Evolutionary conservation across 2,888 invertebrate species (phyloP).

Genomic region (Hyposoter didymator): DNA sequence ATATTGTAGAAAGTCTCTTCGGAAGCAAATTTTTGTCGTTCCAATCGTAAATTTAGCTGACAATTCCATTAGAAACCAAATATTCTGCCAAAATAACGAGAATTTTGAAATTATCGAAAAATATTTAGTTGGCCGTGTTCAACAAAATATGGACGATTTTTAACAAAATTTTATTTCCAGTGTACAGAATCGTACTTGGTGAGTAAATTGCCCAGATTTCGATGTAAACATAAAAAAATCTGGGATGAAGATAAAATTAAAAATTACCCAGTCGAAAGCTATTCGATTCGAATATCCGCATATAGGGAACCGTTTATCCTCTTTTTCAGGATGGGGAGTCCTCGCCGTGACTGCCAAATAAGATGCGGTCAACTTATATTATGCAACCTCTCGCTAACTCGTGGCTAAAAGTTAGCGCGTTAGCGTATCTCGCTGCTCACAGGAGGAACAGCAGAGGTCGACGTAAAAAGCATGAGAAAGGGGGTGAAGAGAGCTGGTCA

Average conservation of each 20-base stretch:
- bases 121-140: too few relatives aligned
- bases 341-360: conserved; percentile 49
- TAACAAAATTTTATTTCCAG: too few relatives aligned
- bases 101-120: too few relatives aligned
- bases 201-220: not conserved
- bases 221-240: not conserved
- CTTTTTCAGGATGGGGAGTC: conserved; percentile 21
- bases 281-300: conserved; percentile 29
- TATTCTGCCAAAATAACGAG: too few relatives aligned
- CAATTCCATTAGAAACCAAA: too few relatives aligned
- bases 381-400: conserved; percentile 52
- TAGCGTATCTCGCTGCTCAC: conserved; percentile 51
- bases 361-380: conserved; percentile 61
- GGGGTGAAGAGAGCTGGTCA: conserved; percentile 26
- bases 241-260: not conserved
- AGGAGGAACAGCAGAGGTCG: conserved; percentile 49
- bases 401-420: conserved; percentile 20
- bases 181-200: not conserved
- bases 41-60: too few relatives aligned
- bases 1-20: too few relatives aligned
- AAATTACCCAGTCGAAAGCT: not conserved
- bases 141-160: too few relatives aligned
- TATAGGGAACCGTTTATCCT: conserved; percentile 34
- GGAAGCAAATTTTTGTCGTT: too few relatives aligned
- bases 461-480: conserved; percentile 41